Conservation (phyloP, 2,113 vertebrate species). For the Podarcis cretensis region DNA sequence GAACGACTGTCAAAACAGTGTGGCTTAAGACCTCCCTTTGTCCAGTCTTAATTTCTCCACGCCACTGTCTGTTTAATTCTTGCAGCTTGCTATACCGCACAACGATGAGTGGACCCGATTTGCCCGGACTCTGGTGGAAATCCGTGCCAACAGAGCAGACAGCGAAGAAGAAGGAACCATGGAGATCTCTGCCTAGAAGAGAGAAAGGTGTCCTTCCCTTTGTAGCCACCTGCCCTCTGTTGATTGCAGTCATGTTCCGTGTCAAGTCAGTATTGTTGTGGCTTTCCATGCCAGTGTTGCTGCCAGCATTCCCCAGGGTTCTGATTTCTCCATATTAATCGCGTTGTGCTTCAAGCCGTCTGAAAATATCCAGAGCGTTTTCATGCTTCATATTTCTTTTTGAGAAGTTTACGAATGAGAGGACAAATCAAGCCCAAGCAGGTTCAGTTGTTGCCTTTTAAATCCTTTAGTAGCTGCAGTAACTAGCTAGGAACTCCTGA, state of each 20-base stretch:
- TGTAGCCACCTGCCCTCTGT: constrained; percentile 28
- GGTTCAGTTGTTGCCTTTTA: constrained; percentile 80
- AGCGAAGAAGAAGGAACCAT: constrained; percentile 90
- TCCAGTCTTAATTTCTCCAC: fast-evolving
- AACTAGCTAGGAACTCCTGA: constrained; percentile 79
- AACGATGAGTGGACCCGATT: constrained; percentile 93
- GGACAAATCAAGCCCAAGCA: constrained; percentile 66
- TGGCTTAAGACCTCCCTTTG: background rate
- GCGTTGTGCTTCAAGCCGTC: constrained; percentile 50
- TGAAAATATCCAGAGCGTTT: constrained; percentile 67
- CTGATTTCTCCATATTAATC: constrained; percentile 40
- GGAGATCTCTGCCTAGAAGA: constrained; percentile 85
- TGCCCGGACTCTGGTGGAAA: constrained; percentile 92
- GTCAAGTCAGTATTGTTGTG: constrained; percentile 59
- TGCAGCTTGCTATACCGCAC: constrained; percentile 90
- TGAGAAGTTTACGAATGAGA: constrained; percentile 58
- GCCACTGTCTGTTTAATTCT: constrained; percentile 37
- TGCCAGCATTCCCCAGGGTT: constrained; percentile 60
- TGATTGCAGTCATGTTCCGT: background rate
- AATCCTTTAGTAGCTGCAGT: constrained; percentile 80
- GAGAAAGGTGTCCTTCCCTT: background rate
- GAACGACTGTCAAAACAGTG: fast-evolving
- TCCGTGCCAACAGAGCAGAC: constrained; percentile 92
- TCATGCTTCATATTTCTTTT: constrained; percentile 74
- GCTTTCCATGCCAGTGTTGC: constrained; percentile 55